Evolutionary conservation across 2,797 vertebrate genomes (phyloP), one percentile per base, ranked within the genome.

Genomic region (Rachycentron canadum): DNA sequence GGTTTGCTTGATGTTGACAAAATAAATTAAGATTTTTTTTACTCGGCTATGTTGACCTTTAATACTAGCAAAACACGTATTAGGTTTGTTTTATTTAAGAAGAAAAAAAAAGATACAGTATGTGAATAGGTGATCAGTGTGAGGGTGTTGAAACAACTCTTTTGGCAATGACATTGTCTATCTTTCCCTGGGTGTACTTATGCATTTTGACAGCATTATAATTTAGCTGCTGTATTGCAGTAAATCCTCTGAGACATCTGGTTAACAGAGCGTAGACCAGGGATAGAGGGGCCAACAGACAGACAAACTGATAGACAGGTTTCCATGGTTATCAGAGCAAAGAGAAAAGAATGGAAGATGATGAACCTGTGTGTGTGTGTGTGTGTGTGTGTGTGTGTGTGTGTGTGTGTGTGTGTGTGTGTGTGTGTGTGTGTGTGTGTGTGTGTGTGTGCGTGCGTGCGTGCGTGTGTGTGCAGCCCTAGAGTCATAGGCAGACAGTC

Each of bases 281-380:
- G 60, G 52, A 75, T 53, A 73, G 77, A 81, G 65, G 84, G 76
- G 68, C 84, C 66, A 61, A 61, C 83, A 84, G 78, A 85, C 64
- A 59, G 38, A 61, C 43, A 38, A 12, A 63, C 81, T 73, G 85
- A 77, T 74, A 83, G 83, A 73, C 73, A 78, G 86, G 89, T 88
- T 88, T 78, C 83, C 78, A 86, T 86, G 83, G 83, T 91, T 92
- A 92, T 92, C 87, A 93, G 90, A 90, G 92, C 90, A 82, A 77
- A 90, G 79, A 87, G 88, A 84, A 71, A 72, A 85, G 75, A 88
- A 82, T 77, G 67, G 69, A 81, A 82, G 88, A 74, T 88, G 81
- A 86, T 79, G 81, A 81, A 89, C 84, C 53, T 76, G 57, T 41
- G 55, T 70, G 53, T 34, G 7, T 76, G 36, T 69, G 45, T 65